phyloP scores from a whole-genome alignment of 2,797 vertebrate species.

The Corythornis leucogaster region DNA sequence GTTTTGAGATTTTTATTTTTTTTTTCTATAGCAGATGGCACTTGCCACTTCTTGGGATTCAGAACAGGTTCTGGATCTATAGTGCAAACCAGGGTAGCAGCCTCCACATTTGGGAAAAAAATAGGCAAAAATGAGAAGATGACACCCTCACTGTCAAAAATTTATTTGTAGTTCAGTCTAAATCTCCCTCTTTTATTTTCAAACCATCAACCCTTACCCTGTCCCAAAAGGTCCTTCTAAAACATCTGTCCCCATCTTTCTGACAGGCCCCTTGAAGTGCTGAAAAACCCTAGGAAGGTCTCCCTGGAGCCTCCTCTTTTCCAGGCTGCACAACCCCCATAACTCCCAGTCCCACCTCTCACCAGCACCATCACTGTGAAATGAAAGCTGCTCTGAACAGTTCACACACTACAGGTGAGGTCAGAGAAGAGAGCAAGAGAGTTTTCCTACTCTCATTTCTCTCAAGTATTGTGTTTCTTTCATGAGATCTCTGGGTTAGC shows the following conservation, averaged over 20 bases:
- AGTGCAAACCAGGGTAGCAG: background rate
- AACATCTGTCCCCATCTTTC: background rate
- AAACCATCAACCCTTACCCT: background rate
- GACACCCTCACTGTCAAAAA: background rate
- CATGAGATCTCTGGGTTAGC: background rate
- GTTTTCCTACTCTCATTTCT: background rate
- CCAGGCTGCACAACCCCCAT: background rate
- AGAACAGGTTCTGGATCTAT: background rate
- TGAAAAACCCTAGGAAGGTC: background rate
- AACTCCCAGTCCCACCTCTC: background rate
- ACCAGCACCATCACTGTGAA: background rate
- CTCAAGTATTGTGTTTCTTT: background rate
- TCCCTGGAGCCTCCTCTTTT: background rate
- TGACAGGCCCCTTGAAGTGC: background rate
- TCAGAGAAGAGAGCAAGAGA: background rate
- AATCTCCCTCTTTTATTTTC: background rate
- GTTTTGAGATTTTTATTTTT: background rate
- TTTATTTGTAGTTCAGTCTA: background rate
- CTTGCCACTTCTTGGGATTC: background rate
- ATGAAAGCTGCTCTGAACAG: background rate
- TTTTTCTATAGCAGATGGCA: background rate
- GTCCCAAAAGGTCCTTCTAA: background rate
- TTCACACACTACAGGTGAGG: background rate
- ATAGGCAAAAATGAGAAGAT: background rate
- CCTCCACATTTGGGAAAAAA: background rate